Evolutionary conservation across 2,797 vertebrate species (phyloP), one percentile per base, ranked within the genome.

Genomic region (Coluber constrictor): DNA sequence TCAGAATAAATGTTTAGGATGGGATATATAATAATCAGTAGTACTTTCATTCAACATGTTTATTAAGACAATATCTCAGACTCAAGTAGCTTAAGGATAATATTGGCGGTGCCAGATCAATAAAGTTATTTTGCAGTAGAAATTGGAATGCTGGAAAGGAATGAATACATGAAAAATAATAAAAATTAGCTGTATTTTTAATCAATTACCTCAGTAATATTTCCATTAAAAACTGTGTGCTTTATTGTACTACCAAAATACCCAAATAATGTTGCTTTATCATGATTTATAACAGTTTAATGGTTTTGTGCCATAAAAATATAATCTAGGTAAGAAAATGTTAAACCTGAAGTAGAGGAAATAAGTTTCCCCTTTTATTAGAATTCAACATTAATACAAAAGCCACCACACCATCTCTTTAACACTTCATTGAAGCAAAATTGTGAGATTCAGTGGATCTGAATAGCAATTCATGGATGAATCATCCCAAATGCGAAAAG

Each of bases 61-160:
- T 54, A 94, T 88, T 91, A 63, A 94, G 61, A 92, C 91, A 94
- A 93, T 25, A 20, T 0, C 9, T 56, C 9, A n/a, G 0, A 92
- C 70, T 92, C 0, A 0, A 5, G 90, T n/a, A 59, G 20, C 6
- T 94, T 86, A 87, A 18, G 60, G 47, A 92, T 54, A 54, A 79
- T 70, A 90, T 54, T 47, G 10, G 10, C 87, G 0, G 5, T 90
- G 13, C 43, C 55, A 25, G 32, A 61, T 29, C 93, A 95, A 92
- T 16, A 61, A 47, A 11, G 20, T 10, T 43, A 79, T 79, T 79
- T 79, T 79, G 37, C 37, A 79, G 4, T 83, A 83, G 37, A 23
- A 1, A 25, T 4, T 47, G 37, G 37, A 83, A 83, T 25, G 37
- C 37, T 47, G 25, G 20, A 83, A 83, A 83, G 47, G 37, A 83